These are phyloP conservation scores for Scomber colias DNA, from an alignment of 2,113 vertebrate species.

Conservation along the genomic window DNA sequence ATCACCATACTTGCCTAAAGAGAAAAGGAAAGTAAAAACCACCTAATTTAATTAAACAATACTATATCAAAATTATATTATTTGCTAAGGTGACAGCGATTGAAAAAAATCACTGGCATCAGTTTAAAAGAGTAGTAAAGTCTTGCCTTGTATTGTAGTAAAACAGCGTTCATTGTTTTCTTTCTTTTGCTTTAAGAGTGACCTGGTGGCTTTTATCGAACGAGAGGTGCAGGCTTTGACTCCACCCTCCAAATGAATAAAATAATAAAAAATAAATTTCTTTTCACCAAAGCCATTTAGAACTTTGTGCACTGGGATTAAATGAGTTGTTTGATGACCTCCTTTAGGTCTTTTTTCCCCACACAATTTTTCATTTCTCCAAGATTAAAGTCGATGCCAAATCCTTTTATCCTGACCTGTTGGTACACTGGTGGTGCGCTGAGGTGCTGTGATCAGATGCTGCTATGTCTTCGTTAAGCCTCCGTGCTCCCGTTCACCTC, in stretches of 20 bases:
- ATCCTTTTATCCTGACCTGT: constrained; percentile 53
- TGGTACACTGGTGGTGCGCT: constrained; percentile 6
- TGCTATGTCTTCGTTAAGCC: constrained; percentile 74
- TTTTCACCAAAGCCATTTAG: constrained; percentile 26
- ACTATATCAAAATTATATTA: neutral
- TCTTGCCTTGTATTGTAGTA: neutral
- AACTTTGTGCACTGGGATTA: constrained; percentile 24
- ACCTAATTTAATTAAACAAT: neutral
- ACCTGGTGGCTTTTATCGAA: constrained; percentile 5
- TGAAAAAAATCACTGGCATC: neutral
- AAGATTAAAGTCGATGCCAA: constrained; percentile 56
- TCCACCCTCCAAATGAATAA: constrained; percentile 31
- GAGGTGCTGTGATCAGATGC: constrained; percentile 63
- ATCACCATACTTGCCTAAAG: neutral
- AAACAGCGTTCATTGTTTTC: constrained; percentile 6
- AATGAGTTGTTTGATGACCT: constrained; percentile 54
- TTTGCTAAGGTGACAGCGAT: neutral
- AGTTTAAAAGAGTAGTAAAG: neutral
- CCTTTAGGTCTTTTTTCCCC: constrained; percentile 34
- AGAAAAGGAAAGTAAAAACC: neutral
- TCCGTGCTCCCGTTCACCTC: constrained; percentile 69
- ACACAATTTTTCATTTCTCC: constrained; percentile 31
- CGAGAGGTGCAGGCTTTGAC: neutral
- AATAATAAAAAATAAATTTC: neutral
- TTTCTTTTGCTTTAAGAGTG: neutral